phyloP scores from a whole-genome alignment of 1,140 invertebrate genomes.

The Stegodyphus dumicola region DNA sequence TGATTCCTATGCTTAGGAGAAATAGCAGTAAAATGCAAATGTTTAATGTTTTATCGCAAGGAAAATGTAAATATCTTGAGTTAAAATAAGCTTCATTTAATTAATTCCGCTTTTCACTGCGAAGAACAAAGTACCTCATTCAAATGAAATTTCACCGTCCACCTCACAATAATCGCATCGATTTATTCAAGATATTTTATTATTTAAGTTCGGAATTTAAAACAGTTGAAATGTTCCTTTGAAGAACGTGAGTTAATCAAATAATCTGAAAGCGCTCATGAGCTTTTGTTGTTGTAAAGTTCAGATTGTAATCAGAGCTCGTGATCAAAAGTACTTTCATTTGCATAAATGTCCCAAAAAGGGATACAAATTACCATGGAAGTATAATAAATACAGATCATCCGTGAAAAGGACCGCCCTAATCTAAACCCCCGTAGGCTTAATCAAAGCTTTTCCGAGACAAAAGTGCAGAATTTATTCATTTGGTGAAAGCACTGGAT shows the following conservation, averaged over 20 bases:
- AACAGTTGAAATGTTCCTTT: not conserved
- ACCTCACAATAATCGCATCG: too few relatives aligned
- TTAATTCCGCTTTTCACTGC: too few relatives aligned
- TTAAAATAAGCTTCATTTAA: too few relatives aligned
- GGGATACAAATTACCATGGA: slow-evolving; percentile 19
- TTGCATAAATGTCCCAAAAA: slow-evolving; percentile 36
- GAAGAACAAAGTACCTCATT: too few relatives aligned
- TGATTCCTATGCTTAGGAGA: too few relatives aligned
- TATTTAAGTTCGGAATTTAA: slow-evolving; percentile 13
- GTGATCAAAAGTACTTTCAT: slow-evolving; percentile 34
- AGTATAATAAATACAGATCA: slow-evolving; percentile 60
- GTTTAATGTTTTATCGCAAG: too few relatives aligned
- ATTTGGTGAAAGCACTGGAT: too few relatives aligned
- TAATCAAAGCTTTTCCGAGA: slow-evolving; percentile 12
- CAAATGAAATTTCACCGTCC: too few relatives aligned
- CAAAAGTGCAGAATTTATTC: not conserved
- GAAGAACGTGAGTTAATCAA: slow-evolving; percentile 2
- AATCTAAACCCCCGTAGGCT: not conserved
- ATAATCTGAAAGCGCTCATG: slow-evolving; percentile 7
- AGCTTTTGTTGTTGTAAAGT: not conserved
- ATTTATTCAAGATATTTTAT: not conserved
- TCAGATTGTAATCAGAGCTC: slow-evolving; percentile 28
- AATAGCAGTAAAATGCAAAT: too few relatives aligned
- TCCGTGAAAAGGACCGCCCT: slow-evolving; percentile 8
- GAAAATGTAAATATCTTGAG: too few relatives aligned